Conservation (phyloP, 2,888 invertebrate species). For the Netelia melanura region DNA sequence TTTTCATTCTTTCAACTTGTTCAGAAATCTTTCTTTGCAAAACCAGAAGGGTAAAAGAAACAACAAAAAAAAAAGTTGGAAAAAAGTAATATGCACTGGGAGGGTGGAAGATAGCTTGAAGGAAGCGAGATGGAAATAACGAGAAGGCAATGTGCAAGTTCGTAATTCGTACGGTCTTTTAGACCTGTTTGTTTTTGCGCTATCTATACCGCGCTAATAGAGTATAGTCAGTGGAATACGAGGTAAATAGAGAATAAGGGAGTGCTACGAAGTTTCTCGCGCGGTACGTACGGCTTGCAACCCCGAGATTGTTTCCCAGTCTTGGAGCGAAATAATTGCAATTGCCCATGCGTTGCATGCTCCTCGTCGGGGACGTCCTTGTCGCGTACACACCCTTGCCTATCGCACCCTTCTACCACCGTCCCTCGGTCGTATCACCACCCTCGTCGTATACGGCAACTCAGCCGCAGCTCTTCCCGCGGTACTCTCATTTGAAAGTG, state of each 20-base stretch:
- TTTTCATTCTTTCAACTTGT: too few species aligned
- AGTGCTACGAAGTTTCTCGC: background rate
- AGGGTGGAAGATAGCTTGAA: too few species aligned
- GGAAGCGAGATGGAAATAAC: too few species aligned
- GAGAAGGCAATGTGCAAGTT: too few species aligned
- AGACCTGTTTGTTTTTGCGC: background rate
- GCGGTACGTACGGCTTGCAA: constrained; percentile 3
- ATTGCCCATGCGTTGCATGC: constrained; percentile 18
- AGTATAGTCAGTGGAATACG: background rate
- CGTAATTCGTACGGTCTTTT: too few species aligned
- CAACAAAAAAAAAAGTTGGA: too few species aligned
- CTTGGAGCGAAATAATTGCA: constrained; percentile 49
- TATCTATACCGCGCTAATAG: background rate
- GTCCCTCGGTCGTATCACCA: background rate
- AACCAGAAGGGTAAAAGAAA: too few species aligned
- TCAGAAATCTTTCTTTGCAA: too few species aligned
- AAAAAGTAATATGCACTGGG: too few species aligned
- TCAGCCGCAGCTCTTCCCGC: constrained; percentile 19
- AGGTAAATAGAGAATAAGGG: background rate
- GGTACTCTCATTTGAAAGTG: constrained; percentile 59
- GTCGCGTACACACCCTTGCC: constrained; percentile 3
- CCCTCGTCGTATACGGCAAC: background rate
- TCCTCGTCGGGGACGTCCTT: constrained; percentile 25
- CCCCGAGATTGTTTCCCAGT: constrained; percentile 16
- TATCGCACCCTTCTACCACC: background rate